Evolutionary conservation across 2,888 invertebrate species (phyloP), one percentile per base, ranked within the genome.

Genomic region (Agriopis aurantiaria): DNA sequence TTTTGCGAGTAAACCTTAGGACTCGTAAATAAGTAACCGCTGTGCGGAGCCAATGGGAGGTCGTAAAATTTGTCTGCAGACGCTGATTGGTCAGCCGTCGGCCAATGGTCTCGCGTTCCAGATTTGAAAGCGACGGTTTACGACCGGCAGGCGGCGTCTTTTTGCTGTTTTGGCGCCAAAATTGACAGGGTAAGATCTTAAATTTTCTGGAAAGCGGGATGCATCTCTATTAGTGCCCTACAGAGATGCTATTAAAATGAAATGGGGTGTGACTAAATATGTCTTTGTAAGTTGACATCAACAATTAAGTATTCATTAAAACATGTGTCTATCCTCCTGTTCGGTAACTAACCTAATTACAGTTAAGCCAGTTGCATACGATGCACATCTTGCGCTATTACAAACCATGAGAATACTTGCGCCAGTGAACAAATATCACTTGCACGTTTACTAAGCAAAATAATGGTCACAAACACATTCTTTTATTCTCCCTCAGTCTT

Each of bases 141-240:
- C 91, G 93, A 92, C 80, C 86, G 81, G 74, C 90, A 86, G 88
- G 87, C 89, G 90, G 87, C 89, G 88, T 90, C 90, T 89, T 91
- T 91, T 89, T 86, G 88, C 87, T 85, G 88, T 93, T 93, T 93
- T 92, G 93, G 93, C 93, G 93, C 92, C 93, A 93, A 93, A 93
- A 90, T 89, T 90, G 88, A 88, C 90, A 91, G 86, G 81, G 86
- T 87, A 85, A 85, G 82, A 82, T 77, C 72, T 56, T 75, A 62
- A 69, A 73, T 75, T 72, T 68, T 40, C 73, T 71, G 72, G 69
- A 69, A 71, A 72, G 73, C 69, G 64, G 23, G 58, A 70, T 65
- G 73, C 69, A 17, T 52, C 62, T 63, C 52, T 60, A 59, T 53
- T 48, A 46, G 23, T 41, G n/a, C n/a, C n/a, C 10, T 43, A 48